Conservation (phyloP, 2,888 invertebrate species). For the Dryobotodes eremita region DNA sequence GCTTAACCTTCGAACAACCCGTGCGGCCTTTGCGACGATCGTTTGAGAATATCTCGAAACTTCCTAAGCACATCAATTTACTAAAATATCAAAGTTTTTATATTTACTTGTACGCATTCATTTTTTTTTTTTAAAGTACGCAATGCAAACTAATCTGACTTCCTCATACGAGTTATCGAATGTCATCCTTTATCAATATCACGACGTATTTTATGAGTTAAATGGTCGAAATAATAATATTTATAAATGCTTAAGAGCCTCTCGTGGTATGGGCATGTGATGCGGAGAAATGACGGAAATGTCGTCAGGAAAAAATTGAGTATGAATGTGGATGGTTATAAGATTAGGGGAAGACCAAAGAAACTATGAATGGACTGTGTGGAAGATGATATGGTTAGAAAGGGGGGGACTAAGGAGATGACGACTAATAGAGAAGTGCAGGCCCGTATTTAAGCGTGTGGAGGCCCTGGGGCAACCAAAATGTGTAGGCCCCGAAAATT, state of each 20-base stretch:
- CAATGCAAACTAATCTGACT: slow-evolving; percentile 7
- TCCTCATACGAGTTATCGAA: slow-evolving; percentile 11
- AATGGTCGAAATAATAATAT: background rate
- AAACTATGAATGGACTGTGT: no score
- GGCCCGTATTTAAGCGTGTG: no score
- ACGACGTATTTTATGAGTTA: slow-evolving; percentile 1
- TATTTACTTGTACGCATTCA: background rate
- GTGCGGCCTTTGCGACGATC: background rate
- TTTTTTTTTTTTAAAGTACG: no score
- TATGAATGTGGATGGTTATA: no score
- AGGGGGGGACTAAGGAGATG: no score
- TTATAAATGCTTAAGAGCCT: background rate
- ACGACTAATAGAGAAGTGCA: no score
- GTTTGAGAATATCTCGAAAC: background rate
- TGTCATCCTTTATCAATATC: background rate
- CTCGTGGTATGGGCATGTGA: background rate
- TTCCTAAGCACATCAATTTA: background rate
- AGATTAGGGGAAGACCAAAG: no score
- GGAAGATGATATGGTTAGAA: no score
- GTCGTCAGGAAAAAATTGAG: no score
- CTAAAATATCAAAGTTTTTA: background rate
- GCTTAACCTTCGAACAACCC: background rate
- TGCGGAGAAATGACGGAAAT: no score
- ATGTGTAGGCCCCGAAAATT: no score
- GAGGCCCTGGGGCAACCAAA: no score